A percentile compares a stretch with the other conserved stretches of the same genome.
Conservation (phyloP, 2,797 vertebrate species). For the Melanogrammus aeglefinus region DNA sequence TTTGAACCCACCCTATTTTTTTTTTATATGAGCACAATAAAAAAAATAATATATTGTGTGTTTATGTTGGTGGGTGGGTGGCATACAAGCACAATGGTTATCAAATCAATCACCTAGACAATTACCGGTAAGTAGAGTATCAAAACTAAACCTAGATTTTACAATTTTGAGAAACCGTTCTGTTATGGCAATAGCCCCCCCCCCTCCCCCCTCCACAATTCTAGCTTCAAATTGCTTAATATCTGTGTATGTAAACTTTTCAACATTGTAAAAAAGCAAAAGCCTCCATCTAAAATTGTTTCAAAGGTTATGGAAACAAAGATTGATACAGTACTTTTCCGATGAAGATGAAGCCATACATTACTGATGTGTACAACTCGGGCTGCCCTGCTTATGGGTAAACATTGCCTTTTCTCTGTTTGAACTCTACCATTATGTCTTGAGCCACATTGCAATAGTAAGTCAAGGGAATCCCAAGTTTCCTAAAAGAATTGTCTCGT, state of each 20-base stretch:
- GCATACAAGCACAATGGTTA: background rate
- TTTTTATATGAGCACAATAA: background rate
- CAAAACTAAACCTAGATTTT: background rate
- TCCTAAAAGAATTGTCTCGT: background rate
- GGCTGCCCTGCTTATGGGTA: background rate
- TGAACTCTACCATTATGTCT: background rate
- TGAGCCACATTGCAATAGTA: background rate
- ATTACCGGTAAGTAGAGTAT: too few relatives aligned
- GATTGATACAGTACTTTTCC: background rate
- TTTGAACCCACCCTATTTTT: background rate
- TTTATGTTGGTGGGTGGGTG: background rate
- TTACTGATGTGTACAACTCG: background rate
- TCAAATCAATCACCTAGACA: too few relatives aligned
- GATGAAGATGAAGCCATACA: background rate
- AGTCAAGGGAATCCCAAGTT: background rate
- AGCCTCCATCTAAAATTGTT: background rate
- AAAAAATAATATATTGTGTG: background rate
- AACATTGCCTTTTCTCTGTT: background rate
- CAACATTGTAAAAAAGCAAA: background rate
- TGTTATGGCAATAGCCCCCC: background rate
- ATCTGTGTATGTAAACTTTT: background rate
- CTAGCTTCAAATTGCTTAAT: background rate
- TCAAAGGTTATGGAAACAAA: background rate
- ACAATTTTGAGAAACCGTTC: background rate
- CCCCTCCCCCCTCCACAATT: too few relatives aligned